A percentile compares a stretch with the other conserved stretches of the same genome.
phyloP scores from a whole-genome alignment of 2,797 vertebrate genomes.

The Notamacropus eugenii region DNA sequence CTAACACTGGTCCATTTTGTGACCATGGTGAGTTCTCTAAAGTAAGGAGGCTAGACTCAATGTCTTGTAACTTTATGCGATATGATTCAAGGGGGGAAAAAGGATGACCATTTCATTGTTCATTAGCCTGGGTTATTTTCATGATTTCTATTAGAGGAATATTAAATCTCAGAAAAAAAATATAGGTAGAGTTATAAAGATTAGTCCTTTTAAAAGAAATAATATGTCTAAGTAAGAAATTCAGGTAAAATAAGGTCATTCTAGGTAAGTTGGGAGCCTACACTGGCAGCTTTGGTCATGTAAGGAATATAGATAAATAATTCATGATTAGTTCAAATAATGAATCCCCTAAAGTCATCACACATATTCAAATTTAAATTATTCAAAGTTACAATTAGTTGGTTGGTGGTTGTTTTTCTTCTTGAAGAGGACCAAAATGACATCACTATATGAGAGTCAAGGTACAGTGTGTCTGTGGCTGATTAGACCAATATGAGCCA shows the following conservation, averaged over 20 bases:
- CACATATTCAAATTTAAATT: too few relatives aligned
- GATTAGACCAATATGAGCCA: too few relatives aligned
- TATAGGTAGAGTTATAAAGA: slow-evolving; percentile 38
- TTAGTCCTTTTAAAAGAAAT: slow-evolving; percentile 57
- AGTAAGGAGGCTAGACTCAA: background rate
- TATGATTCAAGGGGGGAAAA: background rate
- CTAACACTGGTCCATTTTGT: background rate
- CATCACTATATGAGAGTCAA: too few relatives aligned
- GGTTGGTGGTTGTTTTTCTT: too few relatives aligned
- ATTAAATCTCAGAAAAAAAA: slow-evolving; percentile 47
- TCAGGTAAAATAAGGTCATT: slow-evolving; percentile 10
- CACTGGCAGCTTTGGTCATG: background rate
- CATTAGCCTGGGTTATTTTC: slow-evolving; percentile 18
- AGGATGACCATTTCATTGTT: slow-evolving; percentile 49
- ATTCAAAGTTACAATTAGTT: too few relatives aligned
- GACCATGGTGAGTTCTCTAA: background rate
- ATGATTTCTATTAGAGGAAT: slow-evolving; percentile 56
- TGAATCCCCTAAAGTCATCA: too few relatives aligned
- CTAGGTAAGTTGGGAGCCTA: background rate
- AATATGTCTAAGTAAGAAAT: slow-evolving; percentile 51
- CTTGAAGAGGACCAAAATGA: too few relatives aligned
- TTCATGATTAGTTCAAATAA: too few relatives aligned
- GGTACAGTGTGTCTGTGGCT: too few relatives aligned
- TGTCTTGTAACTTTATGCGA: background rate
- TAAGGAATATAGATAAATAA: background rate